Percentiles rank a stretch among this genome's conserved stretches.
Conservation (phyloP, 1,140 invertebrate genomes). For the Trachymyrmex cornetzi region DNA sequence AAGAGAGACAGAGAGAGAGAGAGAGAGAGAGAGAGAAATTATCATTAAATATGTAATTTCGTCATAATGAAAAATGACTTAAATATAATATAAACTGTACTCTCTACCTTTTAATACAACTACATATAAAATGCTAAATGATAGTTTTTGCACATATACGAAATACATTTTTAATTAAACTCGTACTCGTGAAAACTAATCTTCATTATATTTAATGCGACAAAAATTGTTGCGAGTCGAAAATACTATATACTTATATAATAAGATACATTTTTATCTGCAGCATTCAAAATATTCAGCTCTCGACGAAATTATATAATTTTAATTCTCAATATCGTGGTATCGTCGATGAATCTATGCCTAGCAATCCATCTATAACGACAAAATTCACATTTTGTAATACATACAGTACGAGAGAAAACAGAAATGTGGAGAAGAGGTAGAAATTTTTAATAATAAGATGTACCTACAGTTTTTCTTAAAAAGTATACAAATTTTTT, state of each 20-base stretch:
- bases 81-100: background rate
- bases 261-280: background rate
- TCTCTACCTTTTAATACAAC: background rate
- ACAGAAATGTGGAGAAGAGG: constrained; percentile 14
- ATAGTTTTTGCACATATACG: background rate
- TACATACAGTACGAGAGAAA: constrained; percentile 36
- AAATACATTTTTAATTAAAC: constrained; percentile 7
- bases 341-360: background rate
- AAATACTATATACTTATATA: background rate
- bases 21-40: background rate
- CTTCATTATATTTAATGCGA: background rate
- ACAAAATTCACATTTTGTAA: constrained; percentile 29
- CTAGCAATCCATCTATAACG: constrained; percentile 28
- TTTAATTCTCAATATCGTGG: constrained; percentile 16
- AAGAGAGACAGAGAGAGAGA: background rate
- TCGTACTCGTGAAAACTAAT: background rate
- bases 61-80: background rate
- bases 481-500: background rate
- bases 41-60: background rate
- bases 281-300: constrained; percentile 2
- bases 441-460: background rate
- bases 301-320: constrained; percentile 7
- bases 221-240: background rate
- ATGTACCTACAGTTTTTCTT: background rate
- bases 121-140: background rate